A percentile compares a stretch with the other conserved stretches of the same genome.
Conservation (phyloP, 2,113 vertebrate genomes). For the Sclerurus mexicanus region DNA sequence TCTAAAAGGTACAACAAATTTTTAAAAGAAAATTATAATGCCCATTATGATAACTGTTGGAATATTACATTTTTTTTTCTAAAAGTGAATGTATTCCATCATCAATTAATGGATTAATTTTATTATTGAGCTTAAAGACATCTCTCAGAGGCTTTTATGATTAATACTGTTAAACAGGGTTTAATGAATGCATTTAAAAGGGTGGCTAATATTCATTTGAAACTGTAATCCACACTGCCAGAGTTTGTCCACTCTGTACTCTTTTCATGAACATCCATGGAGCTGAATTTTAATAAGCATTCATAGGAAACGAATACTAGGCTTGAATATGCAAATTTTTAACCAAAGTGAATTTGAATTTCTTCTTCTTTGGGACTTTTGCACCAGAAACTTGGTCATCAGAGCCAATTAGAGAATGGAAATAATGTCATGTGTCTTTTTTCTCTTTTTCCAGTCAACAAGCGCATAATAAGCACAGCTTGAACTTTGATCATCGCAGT, state of each 20-base stretch:
- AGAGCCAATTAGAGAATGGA: background rate
- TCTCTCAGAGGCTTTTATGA: background rate
- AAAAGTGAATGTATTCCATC: slow-evolving; percentile 18
- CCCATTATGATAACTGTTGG: background rate
- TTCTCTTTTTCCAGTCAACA: background rate
- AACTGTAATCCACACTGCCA: background rate
- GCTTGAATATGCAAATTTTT: background rate
- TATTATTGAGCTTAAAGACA: background rate
- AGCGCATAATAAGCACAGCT: background rate
- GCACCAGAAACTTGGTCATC: background rate
- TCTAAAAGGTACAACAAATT: slow-evolving; percentile 63
- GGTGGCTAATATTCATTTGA: slow-evolving; percentile 2
- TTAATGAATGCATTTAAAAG: slow-evolving; percentile 1
- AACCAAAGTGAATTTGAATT: background rate
- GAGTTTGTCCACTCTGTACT: background rate
- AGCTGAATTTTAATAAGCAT: slow-evolving; percentile 15
- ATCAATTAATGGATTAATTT: slow-evolving; percentile 28
- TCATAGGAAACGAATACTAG: background rate
- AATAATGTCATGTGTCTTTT: background rate
- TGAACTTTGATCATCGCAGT: slow-evolving; percentile 6
- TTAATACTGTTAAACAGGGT: background rate
- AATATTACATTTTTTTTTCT: slow-evolving; percentile 23
- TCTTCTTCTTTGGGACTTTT: background rate
- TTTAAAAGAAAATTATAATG: slow-evolving; percentile 42
- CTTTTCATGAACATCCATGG: background rate